Conservation (phyloP, 2,113 vertebrate genomes). For the Jaculus jaculus region DNA sequence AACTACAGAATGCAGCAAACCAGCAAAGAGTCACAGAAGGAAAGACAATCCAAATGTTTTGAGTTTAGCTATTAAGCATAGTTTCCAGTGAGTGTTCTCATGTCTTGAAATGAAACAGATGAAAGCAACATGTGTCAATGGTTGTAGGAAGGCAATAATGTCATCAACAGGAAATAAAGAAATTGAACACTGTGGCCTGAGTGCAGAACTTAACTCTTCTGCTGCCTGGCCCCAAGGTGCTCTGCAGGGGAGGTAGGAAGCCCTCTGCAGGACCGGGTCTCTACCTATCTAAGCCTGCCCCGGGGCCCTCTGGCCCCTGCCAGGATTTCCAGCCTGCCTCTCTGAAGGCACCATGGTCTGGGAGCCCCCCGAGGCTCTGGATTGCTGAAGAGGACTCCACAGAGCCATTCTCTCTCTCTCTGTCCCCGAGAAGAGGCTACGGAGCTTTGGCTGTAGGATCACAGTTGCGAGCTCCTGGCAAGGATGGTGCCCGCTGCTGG, state of each 20-base stretch:
- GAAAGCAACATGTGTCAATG: constrained; percentile 89
- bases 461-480: constrained; percentile 57
- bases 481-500: constrained; percentile 54
- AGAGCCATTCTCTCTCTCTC: not conserved
- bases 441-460: constrained; percentile 30
- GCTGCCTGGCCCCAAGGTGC: not conserved
- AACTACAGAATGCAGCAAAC: constrained; percentile 74
- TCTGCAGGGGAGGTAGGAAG: not conserved
- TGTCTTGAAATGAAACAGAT: constrained; percentile 90
- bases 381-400: not conserved
- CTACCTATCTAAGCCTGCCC: not conserved
- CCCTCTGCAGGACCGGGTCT: not conserved
- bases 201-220: constrained; percentile 83
- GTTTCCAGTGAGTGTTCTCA: constrained; percentile 88
- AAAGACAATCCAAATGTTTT: constrained; percentile 87
- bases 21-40: constrained; percentile 77
- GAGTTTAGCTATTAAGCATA: constrained; percentile 89
- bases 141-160: constrained; percentile 87
- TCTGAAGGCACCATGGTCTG: not conserved
- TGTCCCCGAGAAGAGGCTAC: constrained; percentile 17
- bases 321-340: not conserved
- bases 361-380: not conserved
- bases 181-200: constrained; percentile 81
- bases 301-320: not conserved
- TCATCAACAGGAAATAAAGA: constrained; percentile 88